These are phyloP conservation scores for Acleris cristana DNA, from an alignment of 2,888 invertebrate species.

Conservation along the genomic window DNA sequence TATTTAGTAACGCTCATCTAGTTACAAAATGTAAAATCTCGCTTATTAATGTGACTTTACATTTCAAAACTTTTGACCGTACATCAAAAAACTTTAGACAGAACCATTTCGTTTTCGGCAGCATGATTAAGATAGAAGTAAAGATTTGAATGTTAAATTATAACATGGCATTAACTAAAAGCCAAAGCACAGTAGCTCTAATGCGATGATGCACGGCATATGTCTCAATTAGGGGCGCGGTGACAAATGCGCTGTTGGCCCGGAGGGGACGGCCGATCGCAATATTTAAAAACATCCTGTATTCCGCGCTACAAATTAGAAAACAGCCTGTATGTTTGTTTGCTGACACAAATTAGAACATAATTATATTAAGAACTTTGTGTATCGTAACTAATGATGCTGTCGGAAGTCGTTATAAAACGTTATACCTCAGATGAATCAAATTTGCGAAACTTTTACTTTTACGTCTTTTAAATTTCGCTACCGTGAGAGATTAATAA, in stretches of 20 bases:
- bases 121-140: neutral
- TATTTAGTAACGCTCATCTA: too few species aligned
- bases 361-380: conserved; percentile 23
- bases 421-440: too few species aligned
- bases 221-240: conserved; percentile 74
- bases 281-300: conserved; percentile 24
- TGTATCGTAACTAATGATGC: conserved; percentile 22
- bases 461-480: too few species aligned
- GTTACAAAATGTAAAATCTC: too few species aligned
- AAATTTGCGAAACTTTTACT: too few species aligned
- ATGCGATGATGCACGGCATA: conserved; percentile 47
- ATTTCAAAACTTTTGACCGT: too few species aligned
- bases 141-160: conserved; percentile 4
- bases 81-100: too few species aligned
- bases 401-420: neutral
- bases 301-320: neutral
- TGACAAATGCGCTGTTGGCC: conserved; percentile 47
- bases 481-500: too few species aligned
- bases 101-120: too few species aligned
- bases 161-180: conserved; percentile 13
- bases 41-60: too few species aligned
- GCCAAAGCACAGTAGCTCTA: conserved; percentile 13
- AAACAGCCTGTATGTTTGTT: neutral
- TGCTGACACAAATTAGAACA: conserved; percentile 3
- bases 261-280: conserved; percentile 16